Percentiles rank a stretch among this genome's conserved stretches.
Evolutionary conservation across 2,797 vertebrate genomes (phyloP).

Genomic region (Mionectes olivaceus): DNA sequence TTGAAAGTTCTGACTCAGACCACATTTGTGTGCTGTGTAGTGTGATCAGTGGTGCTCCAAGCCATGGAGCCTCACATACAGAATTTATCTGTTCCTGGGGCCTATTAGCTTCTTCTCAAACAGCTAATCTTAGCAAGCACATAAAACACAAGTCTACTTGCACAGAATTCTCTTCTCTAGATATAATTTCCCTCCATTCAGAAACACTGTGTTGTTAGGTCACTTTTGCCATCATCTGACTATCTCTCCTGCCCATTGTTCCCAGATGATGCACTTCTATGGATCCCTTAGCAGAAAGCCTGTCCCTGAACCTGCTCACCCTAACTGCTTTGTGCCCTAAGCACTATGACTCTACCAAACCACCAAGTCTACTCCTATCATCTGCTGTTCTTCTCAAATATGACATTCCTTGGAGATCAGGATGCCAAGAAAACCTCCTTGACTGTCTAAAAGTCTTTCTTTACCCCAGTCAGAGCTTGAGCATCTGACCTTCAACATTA

Average conservation of each 20-base stretch:
- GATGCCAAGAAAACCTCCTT: not conserved
- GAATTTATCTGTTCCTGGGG: not conserved
- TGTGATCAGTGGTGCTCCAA: not conserved
- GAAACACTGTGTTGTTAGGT: not conserved
- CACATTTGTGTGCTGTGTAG: not conserved
- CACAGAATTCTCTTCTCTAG: not conserved
- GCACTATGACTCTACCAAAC: not conserved
- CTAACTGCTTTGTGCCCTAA: not conserved
- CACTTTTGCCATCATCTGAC: not conserved
- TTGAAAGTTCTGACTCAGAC: not conserved
- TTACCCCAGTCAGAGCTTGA: not conserved
- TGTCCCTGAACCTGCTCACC: not conserved
- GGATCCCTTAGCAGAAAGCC: not conserved
- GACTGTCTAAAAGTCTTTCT: not conserved
- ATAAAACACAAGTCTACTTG: not conserved
- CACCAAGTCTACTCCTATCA: not conserved
- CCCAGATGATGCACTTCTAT: not conserved
- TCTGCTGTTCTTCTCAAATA: rapidly evolving
- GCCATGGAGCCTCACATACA: not conserved
- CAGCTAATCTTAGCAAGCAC: not conserved
- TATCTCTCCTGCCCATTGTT: not conserved
- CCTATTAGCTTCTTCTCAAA: not conserved
- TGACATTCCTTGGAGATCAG: not conserved
- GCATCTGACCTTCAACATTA: not conserved
- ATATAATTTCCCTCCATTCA: not conserved